Conservation (phyloP, 2,888 invertebrate genomes). For the Diaperis boleti region DNA sequence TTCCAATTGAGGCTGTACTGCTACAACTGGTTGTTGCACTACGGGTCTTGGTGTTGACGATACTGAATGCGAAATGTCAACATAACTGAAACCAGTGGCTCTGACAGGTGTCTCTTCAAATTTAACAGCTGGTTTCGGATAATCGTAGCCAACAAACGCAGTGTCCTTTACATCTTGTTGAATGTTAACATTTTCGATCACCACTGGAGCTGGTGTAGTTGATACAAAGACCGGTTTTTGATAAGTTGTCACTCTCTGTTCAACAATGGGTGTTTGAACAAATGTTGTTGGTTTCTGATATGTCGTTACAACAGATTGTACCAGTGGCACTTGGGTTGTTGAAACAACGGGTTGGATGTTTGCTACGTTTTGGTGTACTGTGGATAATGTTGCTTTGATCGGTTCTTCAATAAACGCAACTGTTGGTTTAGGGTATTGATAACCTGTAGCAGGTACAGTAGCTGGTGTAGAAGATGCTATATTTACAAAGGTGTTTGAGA, state of each 20-base stretch:
- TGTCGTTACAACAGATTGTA: conserved; percentile 16
- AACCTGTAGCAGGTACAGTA: conserved; percentile 55
- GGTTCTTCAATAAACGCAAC: conserved; percentile 62
- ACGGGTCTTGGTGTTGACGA: conserved; percentile 26
- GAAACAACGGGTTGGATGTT: conserved; percentile 26
- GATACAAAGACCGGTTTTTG: conserved; percentile 35
- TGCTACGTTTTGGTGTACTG: conserved; percentile 16
- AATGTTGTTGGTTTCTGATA: conserved; percentile 1
- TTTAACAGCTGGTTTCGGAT: conserved; percentile 51
- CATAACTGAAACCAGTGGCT: conserved; percentile 15
- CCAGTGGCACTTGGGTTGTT: conserved; percentile 7
- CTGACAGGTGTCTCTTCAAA: conserved; percentile 41
- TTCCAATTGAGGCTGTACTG: conserved; percentile 8
- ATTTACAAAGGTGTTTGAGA: conserved; percentile 47
- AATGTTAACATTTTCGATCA: conserved; percentile 23
- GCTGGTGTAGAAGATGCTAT: conserved; percentile 50
- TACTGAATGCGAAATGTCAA: conserved; percentile 40
- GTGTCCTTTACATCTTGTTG: conserved; percentile 15
- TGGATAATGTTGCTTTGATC: conserved; percentile 49
- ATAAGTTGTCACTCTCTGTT: too few relatives aligned
- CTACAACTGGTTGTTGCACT: conserved; percentile 28
- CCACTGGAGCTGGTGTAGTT: conserved; percentile 29
- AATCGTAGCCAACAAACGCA: conserved; percentile 52
- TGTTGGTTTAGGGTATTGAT: conserved; percentile 60
- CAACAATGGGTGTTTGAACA: conserved; percentile 22